Conservation (phyloP, 2,113 vertebrate species). For the Chaenocephalus aceratus region DNA sequence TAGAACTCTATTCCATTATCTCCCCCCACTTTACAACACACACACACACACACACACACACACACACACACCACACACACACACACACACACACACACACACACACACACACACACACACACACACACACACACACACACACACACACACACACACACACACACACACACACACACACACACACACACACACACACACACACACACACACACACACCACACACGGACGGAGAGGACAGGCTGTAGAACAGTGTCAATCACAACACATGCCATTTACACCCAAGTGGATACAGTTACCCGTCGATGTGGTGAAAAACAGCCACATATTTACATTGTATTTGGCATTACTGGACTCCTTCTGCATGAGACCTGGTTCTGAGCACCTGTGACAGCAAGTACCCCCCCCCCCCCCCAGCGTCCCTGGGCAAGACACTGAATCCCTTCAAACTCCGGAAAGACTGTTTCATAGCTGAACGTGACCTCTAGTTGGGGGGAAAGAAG, state of each 20-base stretch:
- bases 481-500: neutral
- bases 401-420: neutral
- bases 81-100: conserved; percentile 4
- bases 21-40: conserved; percentile 72
- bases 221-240: conserved; percentile 39
- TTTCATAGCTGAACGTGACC: conserved; percentile 2
- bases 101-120: no score
- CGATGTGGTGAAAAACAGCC: neutral
- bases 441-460: neutral
- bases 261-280: conserved; percentile 64
- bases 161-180: conserved; percentile 41
- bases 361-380: neutral
- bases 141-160: neutral
- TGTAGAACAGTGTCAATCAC: conserved; percentile 63
- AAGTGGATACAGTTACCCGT: conserved; percentile 39
- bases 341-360: neutral
- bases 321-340: conserved; percentile 7
- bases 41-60: neutral
- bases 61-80: conserved; percentile 2
- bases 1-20: conserved; percentile 88
- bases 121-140: no score
- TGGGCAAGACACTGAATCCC: neutral
- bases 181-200: conserved; percentile 4
- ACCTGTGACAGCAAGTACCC: neutral
- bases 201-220: no score